Evolutionary conservation across 2,797 vertebrate species (phyloP).

Genomic region (Adelosebastes latens): DNA sequence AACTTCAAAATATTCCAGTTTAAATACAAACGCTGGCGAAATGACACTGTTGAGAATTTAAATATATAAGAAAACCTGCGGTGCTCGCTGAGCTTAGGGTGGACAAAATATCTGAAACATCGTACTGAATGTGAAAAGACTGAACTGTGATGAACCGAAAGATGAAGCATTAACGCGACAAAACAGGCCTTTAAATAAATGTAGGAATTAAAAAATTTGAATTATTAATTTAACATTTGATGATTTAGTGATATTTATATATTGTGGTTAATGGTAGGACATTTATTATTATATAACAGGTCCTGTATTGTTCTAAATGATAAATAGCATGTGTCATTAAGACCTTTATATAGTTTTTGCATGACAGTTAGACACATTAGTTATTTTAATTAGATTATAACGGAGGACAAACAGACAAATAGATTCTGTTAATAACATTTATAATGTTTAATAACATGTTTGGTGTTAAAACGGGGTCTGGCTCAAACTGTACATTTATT

Average conservation of each 20-base stretch:
- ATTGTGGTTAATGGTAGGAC: not conserved
- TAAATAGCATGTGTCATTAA: not conserved
- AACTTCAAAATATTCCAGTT: slow-evolving; percentile 30
- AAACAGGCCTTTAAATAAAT: not conserved
- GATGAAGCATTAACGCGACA: not conserved
- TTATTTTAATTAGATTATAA: not conserved
- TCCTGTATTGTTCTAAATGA: not conserved
- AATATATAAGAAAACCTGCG: not conserved
- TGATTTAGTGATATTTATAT: not conserved
- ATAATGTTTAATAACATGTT: not conserved
- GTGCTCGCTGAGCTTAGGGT: too few species aligned
- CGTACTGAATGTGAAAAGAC: not conserved
- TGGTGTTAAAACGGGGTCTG: not conserved
- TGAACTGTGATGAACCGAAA: not conserved
- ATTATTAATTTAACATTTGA: not conserved
- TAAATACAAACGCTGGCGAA: not conserved
- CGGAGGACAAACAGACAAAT: not conserved
- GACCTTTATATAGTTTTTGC: not conserved
- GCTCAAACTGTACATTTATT: not conserved
- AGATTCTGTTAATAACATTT: not conserved
- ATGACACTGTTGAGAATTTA: not conserved
- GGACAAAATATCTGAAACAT: not conserved
- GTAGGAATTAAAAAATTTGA: not conserved
- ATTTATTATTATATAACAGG: not conserved
- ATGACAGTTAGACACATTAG: not conserved